Percentiles rank a stretch among this genome's conserved stretches.
phyloP scores from a whole-genome alignment of 1,140 invertebrate genomes.

The Brachystomella parvula region DNA sequence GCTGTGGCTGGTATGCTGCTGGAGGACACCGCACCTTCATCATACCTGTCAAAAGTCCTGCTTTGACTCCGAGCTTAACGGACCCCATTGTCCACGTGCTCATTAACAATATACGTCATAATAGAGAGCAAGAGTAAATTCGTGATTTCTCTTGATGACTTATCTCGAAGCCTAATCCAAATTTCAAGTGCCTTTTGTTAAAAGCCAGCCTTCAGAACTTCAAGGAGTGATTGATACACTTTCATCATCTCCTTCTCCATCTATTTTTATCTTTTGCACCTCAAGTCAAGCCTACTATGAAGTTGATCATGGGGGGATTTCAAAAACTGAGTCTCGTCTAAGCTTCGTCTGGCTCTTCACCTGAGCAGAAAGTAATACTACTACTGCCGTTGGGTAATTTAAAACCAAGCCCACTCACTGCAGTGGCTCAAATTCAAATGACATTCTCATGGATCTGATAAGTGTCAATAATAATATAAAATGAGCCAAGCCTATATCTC shows the following conservation, averaged over 20 bases:
- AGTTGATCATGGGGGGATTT: background rate
- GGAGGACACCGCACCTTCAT: no score
- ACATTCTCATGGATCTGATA: no score
- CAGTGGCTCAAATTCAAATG: no score
- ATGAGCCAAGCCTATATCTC: no score
- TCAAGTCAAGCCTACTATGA: no score
- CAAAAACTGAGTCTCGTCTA: background rate
- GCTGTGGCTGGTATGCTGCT: background rate
- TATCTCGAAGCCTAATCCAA: conserved; percentile 16
- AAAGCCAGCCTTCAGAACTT: background rate
- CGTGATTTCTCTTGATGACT: conserved; percentile 24
- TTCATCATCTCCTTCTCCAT: background rate
- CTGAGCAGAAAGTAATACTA: no score
- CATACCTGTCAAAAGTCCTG: background rate
- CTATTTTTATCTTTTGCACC: no score
- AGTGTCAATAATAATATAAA: no score
- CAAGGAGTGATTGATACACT: conserved; percentile 19
- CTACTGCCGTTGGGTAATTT: no score
- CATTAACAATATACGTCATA: conserved; percentile 16
- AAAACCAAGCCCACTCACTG: background rate
- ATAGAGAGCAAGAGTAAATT: background rate
- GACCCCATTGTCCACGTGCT: conserved; percentile 26
- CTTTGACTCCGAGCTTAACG: conserved; percentile 7
- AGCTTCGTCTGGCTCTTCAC: no score
- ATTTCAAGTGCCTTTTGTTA: background rate